A percentile compares a stretch with the other conserved stretches of the same genome.
Evolutionary conservation across 2,113 vertebrate species (phyloP).

Genomic region (Python bivittatus): DNA sequence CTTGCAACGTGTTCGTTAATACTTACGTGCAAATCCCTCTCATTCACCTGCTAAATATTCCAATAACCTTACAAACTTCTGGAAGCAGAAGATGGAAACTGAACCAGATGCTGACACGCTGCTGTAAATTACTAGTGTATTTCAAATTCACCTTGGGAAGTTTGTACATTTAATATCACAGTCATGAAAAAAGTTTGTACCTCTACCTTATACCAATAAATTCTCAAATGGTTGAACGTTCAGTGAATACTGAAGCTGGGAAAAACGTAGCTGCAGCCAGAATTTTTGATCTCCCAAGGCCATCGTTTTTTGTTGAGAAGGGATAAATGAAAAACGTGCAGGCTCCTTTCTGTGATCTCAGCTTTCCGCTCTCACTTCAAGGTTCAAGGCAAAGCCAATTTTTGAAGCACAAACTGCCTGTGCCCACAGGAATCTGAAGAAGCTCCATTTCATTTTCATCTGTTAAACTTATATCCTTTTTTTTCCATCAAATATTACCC

Average conservation of each 20-base stretch:
- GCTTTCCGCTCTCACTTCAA: background rate
- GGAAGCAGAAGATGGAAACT: background rate
- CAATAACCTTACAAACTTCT: background rate
- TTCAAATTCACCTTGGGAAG: background rate
- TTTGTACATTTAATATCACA: background rate
- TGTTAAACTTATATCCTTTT: no score
- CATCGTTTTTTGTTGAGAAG: background rate
- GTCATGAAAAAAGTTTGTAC: background rate
- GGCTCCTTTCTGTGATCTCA: background rate
- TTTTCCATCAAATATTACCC: no score
- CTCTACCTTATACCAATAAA: background rate
- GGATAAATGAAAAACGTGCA: background rate
- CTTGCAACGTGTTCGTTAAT: background rate
- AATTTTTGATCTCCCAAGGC: background rate
- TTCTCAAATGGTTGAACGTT: background rate
- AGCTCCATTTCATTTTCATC: background rate
- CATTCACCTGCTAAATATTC: background rate
- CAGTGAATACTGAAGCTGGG: background rate
- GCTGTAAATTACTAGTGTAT: background rate
- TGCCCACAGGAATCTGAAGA: background rate
- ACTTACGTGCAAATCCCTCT: rapidly evolving
- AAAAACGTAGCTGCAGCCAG: background rate
- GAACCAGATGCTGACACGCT: background rate
- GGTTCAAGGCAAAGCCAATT: background rate
- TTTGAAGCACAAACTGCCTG: background rate